Conservation (phyloP, 2,888 invertebrate genomes). For the Dicyrtomina minuta region DNA sequence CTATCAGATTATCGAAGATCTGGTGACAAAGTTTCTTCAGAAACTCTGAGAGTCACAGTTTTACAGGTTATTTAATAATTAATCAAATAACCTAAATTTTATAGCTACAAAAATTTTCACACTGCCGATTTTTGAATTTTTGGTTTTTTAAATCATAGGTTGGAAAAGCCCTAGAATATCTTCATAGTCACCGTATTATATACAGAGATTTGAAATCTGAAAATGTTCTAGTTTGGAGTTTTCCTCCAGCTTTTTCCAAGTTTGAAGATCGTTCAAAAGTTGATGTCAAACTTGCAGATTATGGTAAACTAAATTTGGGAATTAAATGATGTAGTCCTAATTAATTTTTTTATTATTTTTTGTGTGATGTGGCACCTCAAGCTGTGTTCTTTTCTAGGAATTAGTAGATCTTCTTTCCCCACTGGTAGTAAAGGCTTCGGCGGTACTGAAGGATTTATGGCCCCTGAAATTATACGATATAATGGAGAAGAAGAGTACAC, state of each 20-base stretch:
- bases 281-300: conserved; percentile 94
- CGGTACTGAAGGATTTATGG: conserved; percentile 99
- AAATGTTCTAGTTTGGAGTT: conserved; percentile 96
- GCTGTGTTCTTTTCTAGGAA: conserved; percentile 61
- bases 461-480: conserved; percentile 96
- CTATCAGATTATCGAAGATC: conserved; percentile 82
- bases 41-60: conserved; percentile 79
- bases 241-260: conserved; percentile 71
- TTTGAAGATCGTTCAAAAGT: conserved; percentile 58
- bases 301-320: conserved; percentile 68
- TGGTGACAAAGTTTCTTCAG: conserved; percentile 77
- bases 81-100: conserved; percentile 1
- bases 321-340: neutral
- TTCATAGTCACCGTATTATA: conserved; percentile 89
- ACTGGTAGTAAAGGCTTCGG: conserved; percentile 96
- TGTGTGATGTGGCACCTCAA: neutral
- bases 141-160: conserved; percentile 59
- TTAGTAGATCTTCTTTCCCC: conserved; percentile 82
- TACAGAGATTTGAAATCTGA: conserved; percentile 93
- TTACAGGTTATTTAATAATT: conserved; percentile 68
- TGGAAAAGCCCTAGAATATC: conserved; percentile 90
- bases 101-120: no score
- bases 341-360: no score
- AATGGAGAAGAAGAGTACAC: conserved; percentile 99
- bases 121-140: no score